These are phyloP conservation scores for Torymus tubicola DNA, from an alignment of 2,888 invertebrate genomes.

Conservation along the genomic window DNA sequence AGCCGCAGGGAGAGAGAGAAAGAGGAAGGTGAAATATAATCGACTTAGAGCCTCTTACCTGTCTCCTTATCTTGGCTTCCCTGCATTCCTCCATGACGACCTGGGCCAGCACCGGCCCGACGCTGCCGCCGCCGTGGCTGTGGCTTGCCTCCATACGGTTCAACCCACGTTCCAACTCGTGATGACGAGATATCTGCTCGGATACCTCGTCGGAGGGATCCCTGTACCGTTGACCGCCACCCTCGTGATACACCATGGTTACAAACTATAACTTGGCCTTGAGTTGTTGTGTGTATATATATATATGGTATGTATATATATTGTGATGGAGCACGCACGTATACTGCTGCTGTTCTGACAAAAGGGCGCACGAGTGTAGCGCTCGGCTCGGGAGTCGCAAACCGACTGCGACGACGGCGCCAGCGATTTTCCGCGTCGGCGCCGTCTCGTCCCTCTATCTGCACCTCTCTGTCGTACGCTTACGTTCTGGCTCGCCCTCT, in stretches of 20 bases:
- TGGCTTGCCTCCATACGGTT: constrained; percentile 48
- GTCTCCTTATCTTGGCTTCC: constrained; percentile 55
- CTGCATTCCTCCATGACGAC: constrained; percentile 56
- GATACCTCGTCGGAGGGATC: constrained; percentile 27
- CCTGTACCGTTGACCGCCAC: not conserved
- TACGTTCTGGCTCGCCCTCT: not conserved
- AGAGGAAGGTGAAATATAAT: no score
- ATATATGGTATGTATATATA: not conserved
- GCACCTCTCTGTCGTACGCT: not conserved
- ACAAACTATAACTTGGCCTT: no score
- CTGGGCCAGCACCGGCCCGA: constrained; percentile 44
- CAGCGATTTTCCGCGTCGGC: constrained; percentile 51
- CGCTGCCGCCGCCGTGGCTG: not conserved
- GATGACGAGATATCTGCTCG: constrained; percentile 52
- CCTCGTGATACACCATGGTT: constrained; percentile 30
- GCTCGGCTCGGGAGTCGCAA: constrained; percentile 11
- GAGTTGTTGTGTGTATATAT: not conserved
- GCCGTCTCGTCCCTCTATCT: constrained; percentile 34
- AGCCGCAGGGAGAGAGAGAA: no score
- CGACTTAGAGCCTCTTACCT: constrained; percentile 27
- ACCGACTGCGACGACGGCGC: constrained; percentile 41
- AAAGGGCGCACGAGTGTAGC: not conserved
- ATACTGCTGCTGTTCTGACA: not conserved
- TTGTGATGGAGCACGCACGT: not conserved
- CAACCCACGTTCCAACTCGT: constrained; percentile 52